Evolutionary conservation across 2,797 vertebrate genomes (phyloP).

Genomic region (Amblyopsis hoosieri): DNA sequence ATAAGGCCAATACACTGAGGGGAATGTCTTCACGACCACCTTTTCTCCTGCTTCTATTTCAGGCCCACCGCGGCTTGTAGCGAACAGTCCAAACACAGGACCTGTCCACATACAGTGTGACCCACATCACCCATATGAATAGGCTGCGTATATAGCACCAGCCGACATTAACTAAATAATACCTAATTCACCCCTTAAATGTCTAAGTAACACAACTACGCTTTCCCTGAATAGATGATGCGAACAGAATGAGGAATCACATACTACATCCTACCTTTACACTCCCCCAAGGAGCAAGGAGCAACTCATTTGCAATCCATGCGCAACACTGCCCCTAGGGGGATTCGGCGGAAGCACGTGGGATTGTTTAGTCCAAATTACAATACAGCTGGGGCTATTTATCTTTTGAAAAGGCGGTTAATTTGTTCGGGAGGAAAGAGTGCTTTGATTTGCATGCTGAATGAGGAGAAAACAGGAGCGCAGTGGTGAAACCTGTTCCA

Average conservation of each 20-base stretch:
- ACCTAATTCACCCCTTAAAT: slow-evolving; percentile 35
- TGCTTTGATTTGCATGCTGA: slow-evolving; percentile 80
- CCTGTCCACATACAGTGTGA: slow-evolving; percentile 27
- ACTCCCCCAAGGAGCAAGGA: slow-evolving; percentile 50
- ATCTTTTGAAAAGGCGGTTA: slow-evolving; percentile 81
- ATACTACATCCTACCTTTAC: slow-evolving; percentile 47
- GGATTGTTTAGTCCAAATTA: slow-evolving; percentile 79
- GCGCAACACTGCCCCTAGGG: slow-evolving; percentile 58
- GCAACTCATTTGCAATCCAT: slow-evolving; percentile 73
- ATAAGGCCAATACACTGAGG: slow-evolving; percentile 60
- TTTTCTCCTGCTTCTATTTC: slow-evolving; percentile 63
- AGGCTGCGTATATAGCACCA: slow-evolving; percentile 3
- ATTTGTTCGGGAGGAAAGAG: slow-evolving; percentile 76
- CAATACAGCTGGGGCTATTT: slow-evolving; percentile 80
- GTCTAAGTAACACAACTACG: slow-evolving; percentile 30
- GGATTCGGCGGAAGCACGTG: slow-evolving; percentile 65
- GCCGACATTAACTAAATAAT: slow-evolving; percentile 8
- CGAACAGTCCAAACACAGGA: slow-evolving; percentile 29
- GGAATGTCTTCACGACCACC: slow-evolving; percentile 64
- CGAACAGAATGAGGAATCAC: slow-evolving; percentile 31
- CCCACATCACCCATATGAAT: slow-evolving; percentile 20
- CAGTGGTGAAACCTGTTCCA: slow-evolving; percentile 48
- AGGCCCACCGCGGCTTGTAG: slow-evolving; percentile 42
- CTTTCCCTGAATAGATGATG: slow-evolving; percentile 7
- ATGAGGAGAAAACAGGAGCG: slow-evolving; percentile 68